phyloP scores from a whole-genome alignment of 2,113 vertebrate species.

The Oreochromis tanganicae region DNA sequence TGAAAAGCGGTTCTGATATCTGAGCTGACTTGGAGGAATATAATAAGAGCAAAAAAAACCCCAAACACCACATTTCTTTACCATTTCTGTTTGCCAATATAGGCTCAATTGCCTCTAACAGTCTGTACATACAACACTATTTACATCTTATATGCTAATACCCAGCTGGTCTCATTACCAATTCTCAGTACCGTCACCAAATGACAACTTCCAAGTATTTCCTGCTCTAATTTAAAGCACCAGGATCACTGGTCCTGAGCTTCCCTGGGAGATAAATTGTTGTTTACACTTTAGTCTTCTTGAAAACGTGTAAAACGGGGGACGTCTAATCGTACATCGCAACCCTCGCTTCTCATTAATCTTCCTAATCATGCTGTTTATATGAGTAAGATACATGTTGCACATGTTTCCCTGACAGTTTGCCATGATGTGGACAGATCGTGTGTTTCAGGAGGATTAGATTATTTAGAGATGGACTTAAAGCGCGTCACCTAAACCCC shows the following conservation, averaged over 20 bases:
- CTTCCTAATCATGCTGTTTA: not conserved
- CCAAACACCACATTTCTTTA: not conserved
- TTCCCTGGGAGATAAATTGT: not conserved
- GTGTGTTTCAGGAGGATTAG: conserved; percentile 16
- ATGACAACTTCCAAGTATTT: conserved; percentile 3
- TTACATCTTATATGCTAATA: not conserved
- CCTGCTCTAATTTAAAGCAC: conserved; percentile 17
- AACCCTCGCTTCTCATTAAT: not conserved
- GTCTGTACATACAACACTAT: not conserved
- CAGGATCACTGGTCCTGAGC: conserved; percentile 9
- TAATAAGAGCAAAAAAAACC: fast-evolving
- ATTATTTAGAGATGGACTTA: conserved; percentile 37
- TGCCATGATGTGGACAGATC: not conserved
- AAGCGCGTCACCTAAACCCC: conserved; percentile 34
- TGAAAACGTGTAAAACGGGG: not conserved
- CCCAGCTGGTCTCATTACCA: not conserved
- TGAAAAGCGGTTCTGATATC: not conserved
- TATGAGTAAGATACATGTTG: not conserved
- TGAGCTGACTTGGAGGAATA: not conserved
- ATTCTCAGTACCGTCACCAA: not conserved
- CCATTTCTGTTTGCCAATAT: not conserved
- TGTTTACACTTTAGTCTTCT: not conserved
- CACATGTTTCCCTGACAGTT: not conserved
- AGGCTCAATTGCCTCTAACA: not conserved
- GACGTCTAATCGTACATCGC: not conserved